Conservation (phyloP, 2,113 vertebrate species). For the human (Homo sapiens) region DNA sequence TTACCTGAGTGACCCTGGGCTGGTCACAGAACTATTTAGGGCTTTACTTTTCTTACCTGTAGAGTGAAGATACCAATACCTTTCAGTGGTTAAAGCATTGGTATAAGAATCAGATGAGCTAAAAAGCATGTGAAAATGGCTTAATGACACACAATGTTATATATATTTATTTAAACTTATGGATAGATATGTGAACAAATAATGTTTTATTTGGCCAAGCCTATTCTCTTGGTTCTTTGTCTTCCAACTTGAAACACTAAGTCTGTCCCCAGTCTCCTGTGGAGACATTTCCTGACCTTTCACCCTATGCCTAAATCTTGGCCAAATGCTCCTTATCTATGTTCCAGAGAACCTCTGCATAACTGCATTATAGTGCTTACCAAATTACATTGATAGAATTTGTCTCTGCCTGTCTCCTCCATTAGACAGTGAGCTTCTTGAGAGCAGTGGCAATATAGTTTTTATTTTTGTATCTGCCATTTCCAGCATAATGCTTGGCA, state of each 20-base stretch:
- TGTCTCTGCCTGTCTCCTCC: conserved; percentile 36
- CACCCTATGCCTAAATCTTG: not conserved
- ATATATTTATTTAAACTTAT: not conserved
- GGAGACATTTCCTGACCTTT: conserved; percentile 14
- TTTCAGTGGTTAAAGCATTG: not conserved
- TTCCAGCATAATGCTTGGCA: conserved; percentile 16
- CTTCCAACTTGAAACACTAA: conserved; percentile 10
- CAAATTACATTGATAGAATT: not conserved
- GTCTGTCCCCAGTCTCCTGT: not conserved
- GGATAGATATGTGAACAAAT: not conserved
- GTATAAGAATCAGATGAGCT: not conserved
- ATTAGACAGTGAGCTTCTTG: not conserved
- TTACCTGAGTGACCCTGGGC: not conserved
- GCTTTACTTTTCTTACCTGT: not conserved
- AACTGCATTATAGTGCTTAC: not conserved
- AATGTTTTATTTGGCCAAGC: not conserved
- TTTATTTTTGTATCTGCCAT: conserved; percentile 40
- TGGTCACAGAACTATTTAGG: not conserved
- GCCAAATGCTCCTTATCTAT: not conserved
- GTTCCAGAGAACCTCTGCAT: not conserved
- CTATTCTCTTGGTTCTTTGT: not conserved
- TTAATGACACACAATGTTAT: not conserved
- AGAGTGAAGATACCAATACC: not conserved
- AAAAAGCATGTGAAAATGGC: not conserved
- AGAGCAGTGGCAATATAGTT: not conserved